Conservation (phyloP, 35 echinoderm and acorn worm genomes). For the Heliocidaris tuberculata region DNA sequence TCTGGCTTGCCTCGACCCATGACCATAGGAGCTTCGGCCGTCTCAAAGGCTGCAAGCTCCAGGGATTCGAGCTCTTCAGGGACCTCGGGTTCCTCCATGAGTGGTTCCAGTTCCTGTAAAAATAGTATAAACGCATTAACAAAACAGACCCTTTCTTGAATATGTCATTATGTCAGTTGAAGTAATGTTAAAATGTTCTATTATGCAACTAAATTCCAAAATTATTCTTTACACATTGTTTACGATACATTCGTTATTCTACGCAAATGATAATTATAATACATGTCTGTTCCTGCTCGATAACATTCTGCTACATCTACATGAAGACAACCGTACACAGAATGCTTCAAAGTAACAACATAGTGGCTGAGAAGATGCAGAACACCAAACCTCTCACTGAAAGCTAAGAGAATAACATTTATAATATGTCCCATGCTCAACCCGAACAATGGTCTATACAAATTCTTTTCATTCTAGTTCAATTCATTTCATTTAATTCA, state of each 20-base stretch:
- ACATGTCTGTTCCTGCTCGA: background rate
- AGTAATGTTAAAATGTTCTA: background rate
- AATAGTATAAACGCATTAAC: background rate
- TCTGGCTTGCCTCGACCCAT: background rate
- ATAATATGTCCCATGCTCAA: too few relatives aligned
- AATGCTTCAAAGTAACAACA: background rate
- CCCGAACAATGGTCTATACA: too few relatives aligned
- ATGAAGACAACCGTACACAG: background rate
- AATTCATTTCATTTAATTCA: background rate
- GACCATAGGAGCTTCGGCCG: background rate
- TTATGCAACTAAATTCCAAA: background rate
- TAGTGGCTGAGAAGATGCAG: background rate
- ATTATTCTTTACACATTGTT: background rate
- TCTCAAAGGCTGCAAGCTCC: constrained; percentile 22
- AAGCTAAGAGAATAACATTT: background rate
- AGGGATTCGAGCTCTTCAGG: constrained; percentile 22
- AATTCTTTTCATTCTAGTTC: background rate
- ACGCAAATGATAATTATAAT: background rate
- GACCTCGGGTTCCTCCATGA: constrained; percentile 32
- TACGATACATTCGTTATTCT: too few relatives aligned
- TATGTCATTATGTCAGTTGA: background rate
- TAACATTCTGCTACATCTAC: background rate
- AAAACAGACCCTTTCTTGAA: background rate
- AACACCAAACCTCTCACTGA: background rate
- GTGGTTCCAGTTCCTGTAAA: constrained; percentile 10